Conservation (phyloP, 2,888 invertebrate genomes). For the Onthophagus sagittarius region DNA sequence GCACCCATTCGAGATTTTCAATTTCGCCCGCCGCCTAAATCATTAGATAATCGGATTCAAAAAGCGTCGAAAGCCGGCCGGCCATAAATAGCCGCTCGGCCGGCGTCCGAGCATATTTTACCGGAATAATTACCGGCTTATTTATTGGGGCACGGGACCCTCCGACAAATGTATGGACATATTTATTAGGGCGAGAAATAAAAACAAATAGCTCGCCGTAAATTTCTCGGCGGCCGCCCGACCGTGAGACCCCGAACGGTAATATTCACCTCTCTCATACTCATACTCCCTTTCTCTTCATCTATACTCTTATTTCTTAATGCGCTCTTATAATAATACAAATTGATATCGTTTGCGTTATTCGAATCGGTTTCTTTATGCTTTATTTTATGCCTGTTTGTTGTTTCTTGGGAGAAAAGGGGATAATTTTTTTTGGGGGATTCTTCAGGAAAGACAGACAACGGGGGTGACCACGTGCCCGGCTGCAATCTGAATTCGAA, state of each 20-base stretch:
- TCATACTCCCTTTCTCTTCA: no score
- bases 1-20: not conserved
- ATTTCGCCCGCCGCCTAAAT: not conserved
- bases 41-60: conserved; percentile 11
- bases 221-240: conserved; percentile 38
- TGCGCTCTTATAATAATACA: not conserved
- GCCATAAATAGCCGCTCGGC: conserved; percentile 8
- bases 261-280: not conserved
- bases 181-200: conserved; percentile 48
- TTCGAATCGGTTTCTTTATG: not conserved
- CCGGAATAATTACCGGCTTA: conserved; percentile 11
- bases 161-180: conserved; percentile 35
- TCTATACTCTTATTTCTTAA: not conserved
- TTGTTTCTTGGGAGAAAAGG: not conserved
- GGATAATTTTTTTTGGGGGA: not conserved
- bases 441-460: not conserved
- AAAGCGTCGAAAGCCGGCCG: conserved; percentile 7
- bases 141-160: conserved; percentile 14
- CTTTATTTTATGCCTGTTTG: not conserved
- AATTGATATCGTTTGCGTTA: no score
- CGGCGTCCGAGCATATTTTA: conserved; percentile 9
- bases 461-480: not conserved
- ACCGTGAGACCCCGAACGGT: not conserved
- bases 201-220: conserved; percentile 46
- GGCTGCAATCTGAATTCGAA: not conserved